Percentiles rank a stretch among this genome's conserved stretches.
phyloP scores from a whole-genome alignment of 2,797 vertebrate species.

The Aeoliscus strigatus region DNA sequence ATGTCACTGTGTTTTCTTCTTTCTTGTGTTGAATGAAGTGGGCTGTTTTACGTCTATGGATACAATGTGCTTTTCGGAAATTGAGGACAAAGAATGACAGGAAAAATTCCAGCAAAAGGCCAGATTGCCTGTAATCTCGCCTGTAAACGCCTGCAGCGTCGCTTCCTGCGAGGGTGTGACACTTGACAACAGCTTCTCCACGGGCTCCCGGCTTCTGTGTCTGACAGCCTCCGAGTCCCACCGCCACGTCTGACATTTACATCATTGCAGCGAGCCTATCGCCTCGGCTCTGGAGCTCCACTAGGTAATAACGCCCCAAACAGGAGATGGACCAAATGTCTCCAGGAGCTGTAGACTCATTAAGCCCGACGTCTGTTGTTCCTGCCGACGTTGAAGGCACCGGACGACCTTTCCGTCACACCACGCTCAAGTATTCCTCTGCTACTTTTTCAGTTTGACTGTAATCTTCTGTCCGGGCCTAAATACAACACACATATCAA shows the following conservation, averaged over 20 bases:
- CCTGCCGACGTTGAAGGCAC: slow-evolving; percentile 4
- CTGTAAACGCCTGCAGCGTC: slow-evolving; percentile 8
- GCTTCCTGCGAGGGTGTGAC: slow-evolving; percentile 22
- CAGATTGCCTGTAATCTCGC: slow-evolving; percentile 3
- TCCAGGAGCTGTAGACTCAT: slow-evolving; percentile 16
- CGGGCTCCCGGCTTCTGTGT: slow-evolving; percentile 17
- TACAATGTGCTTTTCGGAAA: no score
- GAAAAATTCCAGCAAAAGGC: background rate
- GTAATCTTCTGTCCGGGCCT: no score
- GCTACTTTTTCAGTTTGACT: no score
- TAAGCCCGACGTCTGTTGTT: slow-evolving; percentile 14
- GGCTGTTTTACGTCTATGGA: no score
- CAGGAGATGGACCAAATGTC: slow-evolving; percentile 3
- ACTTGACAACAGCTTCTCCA: slow-evolving; percentile 29
- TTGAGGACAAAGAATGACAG: background rate
- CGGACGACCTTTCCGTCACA: slow-evolving; percentile 8
- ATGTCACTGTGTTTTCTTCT: no score
- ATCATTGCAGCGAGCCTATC: slow-evolving; percentile 34
- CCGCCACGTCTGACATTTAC: slow-evolving; percentile 47
- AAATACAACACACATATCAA: no score
- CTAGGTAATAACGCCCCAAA: slow-evolving; percentile 9
- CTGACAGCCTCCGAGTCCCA: slow-evolving; percentile 34
- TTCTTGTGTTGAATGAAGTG: no score
- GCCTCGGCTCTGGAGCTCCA: slow-evolving; percentile 5
- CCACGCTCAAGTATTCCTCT: background rate